These are phyloP conservation scores for Andrena flavipes DNA, from an alignment of 2,888 invertebrate genomes.

Conservation along the genomic window DNA sequence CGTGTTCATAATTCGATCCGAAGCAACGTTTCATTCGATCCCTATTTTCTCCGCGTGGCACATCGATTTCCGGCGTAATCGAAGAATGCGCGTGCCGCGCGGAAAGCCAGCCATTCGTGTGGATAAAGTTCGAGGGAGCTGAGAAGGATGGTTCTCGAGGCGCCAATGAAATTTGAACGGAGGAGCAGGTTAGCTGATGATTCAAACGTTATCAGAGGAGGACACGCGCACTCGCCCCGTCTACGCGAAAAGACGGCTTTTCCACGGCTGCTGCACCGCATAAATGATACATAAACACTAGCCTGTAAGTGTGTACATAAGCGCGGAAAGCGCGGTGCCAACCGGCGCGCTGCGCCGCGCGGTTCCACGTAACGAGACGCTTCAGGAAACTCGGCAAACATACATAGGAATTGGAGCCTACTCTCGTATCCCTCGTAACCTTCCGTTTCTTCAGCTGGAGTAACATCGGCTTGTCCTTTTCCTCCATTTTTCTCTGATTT, in stretches of 20 bases:
- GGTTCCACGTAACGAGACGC: conserved; percentile 65
- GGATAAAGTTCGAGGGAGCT: conserved; percentile 6
- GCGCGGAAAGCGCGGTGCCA: conserved; percentile 57
- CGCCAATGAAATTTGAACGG: background rate
- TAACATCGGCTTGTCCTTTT: background rate
- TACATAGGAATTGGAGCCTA: conserved; percentile 64
- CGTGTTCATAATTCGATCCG: conserved; percentile 30
- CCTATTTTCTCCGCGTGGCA: conserved; percentile 19
- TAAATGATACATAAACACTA: conserved; percentile 76
- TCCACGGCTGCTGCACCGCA: conserved; percentile 58
- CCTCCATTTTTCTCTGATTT: background rate
- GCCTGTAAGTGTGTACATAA: conserved; percentile 64
- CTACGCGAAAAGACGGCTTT: conserved; percentile 55
- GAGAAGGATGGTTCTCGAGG: background rate
- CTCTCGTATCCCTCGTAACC: background rate
- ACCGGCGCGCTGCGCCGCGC: conserved; percentile 29
- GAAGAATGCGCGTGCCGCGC: background rate
- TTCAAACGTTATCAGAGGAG: conserved; percentile 49
- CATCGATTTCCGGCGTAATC: conserved; percentile 36
- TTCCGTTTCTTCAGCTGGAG: background rate
- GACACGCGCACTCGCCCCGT: conserved; percentile 27
- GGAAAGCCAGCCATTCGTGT: background rate
- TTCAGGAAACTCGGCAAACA: conserved; percentile 62
- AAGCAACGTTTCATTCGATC: background rate
- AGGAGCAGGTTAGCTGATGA: conserved; percentile 23